Percentiles rank a stretch among this genome's conserved stretches.
Evolutionary conservation across 2,888 invertebrate genomes (phyloP).

Genomic region (Ectemnius lituratus): DNA sequence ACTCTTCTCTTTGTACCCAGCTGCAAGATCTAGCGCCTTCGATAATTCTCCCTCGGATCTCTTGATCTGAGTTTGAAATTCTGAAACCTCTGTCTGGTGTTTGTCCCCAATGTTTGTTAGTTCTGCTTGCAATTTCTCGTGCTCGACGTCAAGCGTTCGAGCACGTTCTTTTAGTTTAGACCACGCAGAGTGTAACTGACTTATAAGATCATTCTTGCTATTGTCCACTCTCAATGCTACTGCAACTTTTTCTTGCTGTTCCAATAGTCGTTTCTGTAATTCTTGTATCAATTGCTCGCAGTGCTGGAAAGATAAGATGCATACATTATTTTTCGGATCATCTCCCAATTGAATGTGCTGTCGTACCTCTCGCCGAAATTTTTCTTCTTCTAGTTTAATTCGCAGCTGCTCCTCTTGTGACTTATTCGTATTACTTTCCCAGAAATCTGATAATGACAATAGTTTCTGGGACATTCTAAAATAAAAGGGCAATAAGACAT

Average conservation of each 20-base stretch:
- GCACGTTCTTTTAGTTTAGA: constrained; percentile 78
- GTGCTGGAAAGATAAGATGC: constrained; percentile 79
- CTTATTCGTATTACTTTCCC: constrained; percentile 79
- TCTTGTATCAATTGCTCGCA: constrained; percentile 88
- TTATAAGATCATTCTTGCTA: constrained; percentile 85
- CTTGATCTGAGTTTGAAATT: constrained; percentile 80
- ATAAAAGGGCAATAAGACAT: constrained; percentile 18
- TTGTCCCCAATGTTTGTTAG: constrained; percentile 79
- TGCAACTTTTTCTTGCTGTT: constrained; percentile 88
- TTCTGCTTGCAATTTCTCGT: constrained; percentile 73
- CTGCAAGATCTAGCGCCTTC: constrained; percentile 83
- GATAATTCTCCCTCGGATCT: constrained; percentile 86
- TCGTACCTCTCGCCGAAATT: constrained; percentile 85
- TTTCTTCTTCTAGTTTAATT: constrained; percentile 86
- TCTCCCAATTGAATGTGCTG: not conserved
- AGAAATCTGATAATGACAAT: constrained; percentile 83
- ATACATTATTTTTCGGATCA: constrained; percentile 6
- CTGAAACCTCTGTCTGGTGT: constrained; percentile 78
- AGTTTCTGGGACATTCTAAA: constrained; percentile 70
- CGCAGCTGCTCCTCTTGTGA: constrained; percentile 71
- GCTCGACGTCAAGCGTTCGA: constrained; percentile 74
- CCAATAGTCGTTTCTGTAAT: constrained; percentile 85
- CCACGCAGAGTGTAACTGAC: constrained; percentile 83
- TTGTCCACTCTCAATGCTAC: constrained; percentile 89
- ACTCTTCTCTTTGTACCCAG: constrained; percentile 75